phyloP scores from a whole-genome alignment of 2,888 invertebrate genomes.

The Morpho deidamia region DNA sequence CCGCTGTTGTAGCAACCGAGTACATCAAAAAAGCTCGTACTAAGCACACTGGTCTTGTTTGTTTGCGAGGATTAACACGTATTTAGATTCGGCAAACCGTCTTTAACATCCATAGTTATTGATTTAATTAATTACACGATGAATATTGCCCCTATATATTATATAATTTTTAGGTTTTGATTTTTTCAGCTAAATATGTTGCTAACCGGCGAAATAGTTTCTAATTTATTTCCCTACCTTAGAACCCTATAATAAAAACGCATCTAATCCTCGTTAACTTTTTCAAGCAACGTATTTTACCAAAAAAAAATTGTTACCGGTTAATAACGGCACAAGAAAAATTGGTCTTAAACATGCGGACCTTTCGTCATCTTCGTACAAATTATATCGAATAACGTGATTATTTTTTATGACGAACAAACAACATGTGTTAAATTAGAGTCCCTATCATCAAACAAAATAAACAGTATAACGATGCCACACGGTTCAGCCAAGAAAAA shows the following conservation, averaged over 20 bases:
- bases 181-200: too few species aligned
- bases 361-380: constrained; percentile 64
- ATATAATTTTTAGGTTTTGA: too few species aligned
- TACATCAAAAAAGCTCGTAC: too few species aligned
- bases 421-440: constrained; percentile 74
- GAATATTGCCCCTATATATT: too few species aligned
- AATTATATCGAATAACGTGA: constrained; percentile 73
- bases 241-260: constrained; percentile 14
- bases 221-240: constrained; percentile 3
- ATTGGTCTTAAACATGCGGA: constrained; percentile 66
- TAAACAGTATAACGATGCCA: constrained; percentile 64
- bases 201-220: not conserved
- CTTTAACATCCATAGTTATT: too few species aligned
- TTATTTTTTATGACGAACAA: constrained; percentile 61
- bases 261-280: constrained; percentile 24
- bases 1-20: too few species aligned
- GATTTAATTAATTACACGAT: too few species aligned
- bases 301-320: constrained; percentile 53
- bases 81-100: too few species aligned
- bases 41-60: too few species aligned
- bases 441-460: constrained; percentile 59
- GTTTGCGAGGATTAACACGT: too few species aligned
- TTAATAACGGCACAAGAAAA: constrained; percentile 62
- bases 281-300: constrained; percentile 13
- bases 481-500: constrained; percentile 48